Conservation (phyloP, 92 coral and sea anemone genomes). For the Epizoanthus illoricatus region DNA sequence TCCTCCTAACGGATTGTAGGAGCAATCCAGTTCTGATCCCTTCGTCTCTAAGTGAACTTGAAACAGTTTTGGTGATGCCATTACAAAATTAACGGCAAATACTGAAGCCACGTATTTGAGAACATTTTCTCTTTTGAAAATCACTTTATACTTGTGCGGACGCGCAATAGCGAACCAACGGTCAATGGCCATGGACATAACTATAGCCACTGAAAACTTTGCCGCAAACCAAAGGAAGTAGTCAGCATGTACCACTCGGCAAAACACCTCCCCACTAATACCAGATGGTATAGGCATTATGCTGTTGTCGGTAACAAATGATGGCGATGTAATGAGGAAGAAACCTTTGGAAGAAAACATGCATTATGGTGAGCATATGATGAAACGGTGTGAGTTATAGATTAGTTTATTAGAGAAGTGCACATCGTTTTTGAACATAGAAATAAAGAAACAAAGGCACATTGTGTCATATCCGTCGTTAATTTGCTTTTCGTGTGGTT, state of each 20-base stretch:
- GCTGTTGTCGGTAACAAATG: conserved; percentile 15
- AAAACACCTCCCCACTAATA: background rate
- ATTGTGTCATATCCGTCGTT: no score
- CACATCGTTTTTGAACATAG: no score
- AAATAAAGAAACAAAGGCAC: no score
- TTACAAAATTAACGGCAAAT: background rate
- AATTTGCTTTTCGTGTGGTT: no score
- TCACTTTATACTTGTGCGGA: background rate
- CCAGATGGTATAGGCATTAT: conserved; percentile 16
- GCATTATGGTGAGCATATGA: no score
- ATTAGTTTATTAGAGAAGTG: no score
- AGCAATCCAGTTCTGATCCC: background rate
- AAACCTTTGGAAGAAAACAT: no score
- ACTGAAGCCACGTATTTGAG: background rate
- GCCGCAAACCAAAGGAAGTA: conserved; percentile 23
- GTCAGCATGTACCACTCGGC: conserved; percentile 18
- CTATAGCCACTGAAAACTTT: conserved; percentile 14
- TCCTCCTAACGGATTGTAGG: conserved; percentile 17
- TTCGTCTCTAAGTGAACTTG: conserved; percentile 5
- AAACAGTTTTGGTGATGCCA: conserved; percentile 5
- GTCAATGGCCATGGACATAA: conserved; percentile 27
- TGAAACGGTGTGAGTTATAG: no score
- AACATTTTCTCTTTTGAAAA: conserved; percentile 3
- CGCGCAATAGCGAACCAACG: conserved; percentile 26
- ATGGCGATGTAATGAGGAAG: conserved; percentile 4